Conservation (phyloP, 2,888 invertebrate genomes). For the Clistopyga incitator region DNA sequence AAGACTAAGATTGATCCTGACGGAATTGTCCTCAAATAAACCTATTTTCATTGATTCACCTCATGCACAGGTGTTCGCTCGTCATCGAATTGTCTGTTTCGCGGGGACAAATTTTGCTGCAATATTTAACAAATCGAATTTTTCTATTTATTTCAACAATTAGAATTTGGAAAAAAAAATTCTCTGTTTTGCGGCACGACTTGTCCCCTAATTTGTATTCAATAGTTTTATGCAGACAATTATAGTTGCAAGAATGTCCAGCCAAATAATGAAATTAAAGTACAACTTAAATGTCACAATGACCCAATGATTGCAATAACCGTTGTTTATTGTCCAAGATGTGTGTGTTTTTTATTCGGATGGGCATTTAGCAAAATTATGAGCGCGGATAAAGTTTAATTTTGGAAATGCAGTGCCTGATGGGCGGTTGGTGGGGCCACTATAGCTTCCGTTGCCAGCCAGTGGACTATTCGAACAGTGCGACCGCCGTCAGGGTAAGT, state of each 20-base stretch:
- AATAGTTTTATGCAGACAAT: constrained; percentile 23
- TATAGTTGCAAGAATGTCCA: constrained; percentile 31
- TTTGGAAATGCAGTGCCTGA: constrained; percentile 89
- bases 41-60: not conserved
- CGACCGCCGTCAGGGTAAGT: constrained; percentile 94
- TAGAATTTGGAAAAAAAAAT: not conserved
- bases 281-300: not conserved
- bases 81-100: not conserved
- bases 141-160: not conserved
- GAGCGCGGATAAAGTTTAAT: constrained; percentile 72
- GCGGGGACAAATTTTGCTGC: not conserved
- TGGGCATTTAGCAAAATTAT: constrained; percentile 52
- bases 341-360: constrained; percentile 48
- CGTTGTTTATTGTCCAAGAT: not conserved
- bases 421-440: constrained; percentile 95
- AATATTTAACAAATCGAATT: not conserved
- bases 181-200: not conserved
- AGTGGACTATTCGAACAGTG: constrained; percentile 93
- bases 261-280: constrained; percentile 24
- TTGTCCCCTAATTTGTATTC: not conserved
- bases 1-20: constrained; percentile 76
- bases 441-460: constrained; percentile 96
- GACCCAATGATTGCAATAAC: not conserved
- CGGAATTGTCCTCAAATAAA: not conserved
- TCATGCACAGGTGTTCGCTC: not conserved